These are phyloP conservation scores for Cantharis nigra DNA, from an alignment of 2,888 invertebrate genomes.

Conservation along the genomic window DNA sequence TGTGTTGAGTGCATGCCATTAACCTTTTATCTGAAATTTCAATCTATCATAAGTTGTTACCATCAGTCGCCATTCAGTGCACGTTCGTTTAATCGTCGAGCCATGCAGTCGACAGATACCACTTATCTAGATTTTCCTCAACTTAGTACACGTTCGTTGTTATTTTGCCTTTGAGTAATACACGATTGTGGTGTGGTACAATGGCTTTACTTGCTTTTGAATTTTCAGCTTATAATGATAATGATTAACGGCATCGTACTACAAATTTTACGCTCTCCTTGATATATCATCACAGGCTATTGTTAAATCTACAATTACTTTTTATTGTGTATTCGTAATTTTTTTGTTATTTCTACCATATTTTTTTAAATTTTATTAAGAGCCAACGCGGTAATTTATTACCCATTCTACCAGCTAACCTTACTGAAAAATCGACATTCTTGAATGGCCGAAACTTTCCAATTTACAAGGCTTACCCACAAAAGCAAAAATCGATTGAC, in stretches of 20 bases:
- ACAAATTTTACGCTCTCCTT: constrained; percentile 19
- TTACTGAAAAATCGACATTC: too few species aligned
- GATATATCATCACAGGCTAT: background rate
- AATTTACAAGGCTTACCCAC: too few species aligned
- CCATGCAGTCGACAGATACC: constrained; percentile 39
- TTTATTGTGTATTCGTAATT: background rate
- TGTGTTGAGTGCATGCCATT: constrained; percentile 43
- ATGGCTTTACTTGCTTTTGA: constrained; percentile 21
- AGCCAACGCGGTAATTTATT: background rate
- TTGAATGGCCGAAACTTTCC: too few species aligned
- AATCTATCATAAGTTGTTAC: constrained; percentile 44
- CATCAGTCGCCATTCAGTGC: constrained; percentile 45
- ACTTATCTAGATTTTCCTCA: constrained; percentile 34
- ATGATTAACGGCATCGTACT: constrained; percentile 25
- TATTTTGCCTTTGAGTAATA: constrained; percentile 31
- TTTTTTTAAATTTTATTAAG: background rate
- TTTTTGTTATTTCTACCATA: background rate
- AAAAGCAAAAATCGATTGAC: too few species aligned
- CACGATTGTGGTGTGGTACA: constrained; percentile 27
- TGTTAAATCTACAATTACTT: background rate
- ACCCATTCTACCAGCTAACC: too few species aligned
- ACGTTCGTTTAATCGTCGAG: constrained; percentile 42
- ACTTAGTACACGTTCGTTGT: constrained; percentile 28
- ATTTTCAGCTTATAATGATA: constrained; percentile 29
- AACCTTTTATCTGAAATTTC: constrained; percentile 44